These are phyloP conservation scores for Holcopasites calliopsidis DNA, from an alignment of 1,140 invertebrate genomes.

Conservation along the genomic window DNA sequence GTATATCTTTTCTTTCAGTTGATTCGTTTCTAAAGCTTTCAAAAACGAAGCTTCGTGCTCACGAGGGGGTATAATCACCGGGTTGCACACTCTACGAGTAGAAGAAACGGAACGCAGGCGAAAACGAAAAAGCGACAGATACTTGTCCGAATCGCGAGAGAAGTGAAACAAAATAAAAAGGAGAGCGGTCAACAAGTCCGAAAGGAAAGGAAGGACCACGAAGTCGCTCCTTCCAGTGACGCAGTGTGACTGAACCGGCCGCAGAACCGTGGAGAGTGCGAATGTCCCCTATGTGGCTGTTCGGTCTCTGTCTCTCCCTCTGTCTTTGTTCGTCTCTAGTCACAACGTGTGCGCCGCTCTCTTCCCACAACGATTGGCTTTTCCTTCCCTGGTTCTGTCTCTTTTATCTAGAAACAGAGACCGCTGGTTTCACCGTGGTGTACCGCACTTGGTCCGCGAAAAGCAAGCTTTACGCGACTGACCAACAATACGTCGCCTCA, in stretches of 20 bases:
- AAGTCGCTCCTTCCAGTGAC: slow-evolving; percentile 69
- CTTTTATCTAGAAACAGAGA: slow-evolving; percentile 9
- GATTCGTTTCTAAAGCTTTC: neutral
- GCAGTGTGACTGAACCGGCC: slow-evolving; percentile 73
- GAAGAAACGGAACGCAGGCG: neutral
- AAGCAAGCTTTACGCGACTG: slow-evolving; percentile 9
- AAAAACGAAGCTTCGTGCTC: neutral
- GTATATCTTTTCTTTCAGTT: neutral
- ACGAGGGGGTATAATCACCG: neutral
- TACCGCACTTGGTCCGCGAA: neutral
- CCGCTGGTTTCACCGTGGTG: neutral
- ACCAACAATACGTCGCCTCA: neutral
- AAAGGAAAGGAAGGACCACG: slow-evolving; percentile 44
- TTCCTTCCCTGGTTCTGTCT: neutral
- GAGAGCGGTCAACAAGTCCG: neutral
- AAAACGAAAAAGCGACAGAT: neutral
- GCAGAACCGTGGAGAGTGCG: slow-evolving; percentile 38
- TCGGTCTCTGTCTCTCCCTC: slow-evolving; percentile 13
- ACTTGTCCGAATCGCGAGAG: neutral
- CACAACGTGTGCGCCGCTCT: neutral
- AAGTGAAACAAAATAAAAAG: neutral
- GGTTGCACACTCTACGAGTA: neutral
- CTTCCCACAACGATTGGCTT: neutral
- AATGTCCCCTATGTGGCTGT: slow-evolving; percentile 47
- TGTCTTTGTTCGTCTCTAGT: neutral